These are phyloP conservation scores for Hormaphis cornu DNA, from an alignment of 1,140 invertebrate genomes.

Conservation along the genomic window DNA sequence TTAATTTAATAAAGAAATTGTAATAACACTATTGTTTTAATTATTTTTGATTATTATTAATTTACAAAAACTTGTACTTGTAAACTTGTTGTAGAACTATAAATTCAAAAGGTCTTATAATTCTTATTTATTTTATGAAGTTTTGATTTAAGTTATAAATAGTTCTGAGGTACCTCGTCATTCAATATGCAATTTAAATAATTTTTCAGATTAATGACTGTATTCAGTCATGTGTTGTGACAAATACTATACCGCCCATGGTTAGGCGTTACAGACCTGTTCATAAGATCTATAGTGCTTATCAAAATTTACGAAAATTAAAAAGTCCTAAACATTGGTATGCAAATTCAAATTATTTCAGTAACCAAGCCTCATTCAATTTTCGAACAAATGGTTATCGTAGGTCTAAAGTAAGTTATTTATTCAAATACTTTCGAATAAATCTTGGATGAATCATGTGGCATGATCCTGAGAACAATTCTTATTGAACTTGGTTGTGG, in stretches of 20 bases:
- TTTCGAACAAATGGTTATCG: constrained; percentile 29
- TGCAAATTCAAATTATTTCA: constrained; percentile 18
- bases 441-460: neutral
- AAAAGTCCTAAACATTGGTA: constrained; percentile 16
- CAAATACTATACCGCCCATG: constrained; percentile 14
- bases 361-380: constrained; percentile 23
- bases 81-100: too few species aligned
- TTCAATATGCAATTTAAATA: too few species aligned
- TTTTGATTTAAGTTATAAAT: too few species aligned
- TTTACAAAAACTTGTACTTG: too few species aligned
- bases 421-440: constrained; percentile 3
- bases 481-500: neutral
- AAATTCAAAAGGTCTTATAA: neutral
- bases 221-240: constrained; percentile 32
- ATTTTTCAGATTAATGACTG: constrained; percentile 33
- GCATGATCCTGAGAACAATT: neutral
- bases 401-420: constrained; percentile 26
- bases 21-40: too few species aligned
- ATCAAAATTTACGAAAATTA: constrained; percentile 20
- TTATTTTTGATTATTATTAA: too few species aligned
- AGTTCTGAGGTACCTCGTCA: too few species aligned
- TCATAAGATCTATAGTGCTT: constrained; percentile 14
- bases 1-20: too few species aligned
- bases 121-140: too few species aligned
- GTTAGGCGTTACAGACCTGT: constrained; percentile 17